Percentiles rank a stretch among this genome's conserved stretches.
phyloP scores from a whole-genome alignment of 2,888 invertebrate genomes.

The Hydropsyche betteni region DNA sequence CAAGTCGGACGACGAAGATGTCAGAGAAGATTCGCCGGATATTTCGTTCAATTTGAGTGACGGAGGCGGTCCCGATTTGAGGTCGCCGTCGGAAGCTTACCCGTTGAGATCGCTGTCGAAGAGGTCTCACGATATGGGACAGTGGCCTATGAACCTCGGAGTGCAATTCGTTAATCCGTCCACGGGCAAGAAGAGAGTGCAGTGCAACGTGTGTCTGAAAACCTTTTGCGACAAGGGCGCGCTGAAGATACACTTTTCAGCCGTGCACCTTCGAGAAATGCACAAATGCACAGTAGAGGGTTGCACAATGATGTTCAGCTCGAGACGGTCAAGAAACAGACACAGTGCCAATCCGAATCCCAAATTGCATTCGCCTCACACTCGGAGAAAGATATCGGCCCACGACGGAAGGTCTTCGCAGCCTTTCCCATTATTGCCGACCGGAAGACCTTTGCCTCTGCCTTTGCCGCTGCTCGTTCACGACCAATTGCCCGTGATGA shows the following conservation, averaged over 20 bases:
- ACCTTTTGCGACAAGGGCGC: conserved; percentile 99
- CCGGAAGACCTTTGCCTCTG: conserved; percentile 76
- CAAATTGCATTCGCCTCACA: conserved; percentile 94
- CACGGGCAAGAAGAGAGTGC: conserved; percentile 94
- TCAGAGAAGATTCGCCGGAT: conserved; percentile 54
- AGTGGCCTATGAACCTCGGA: conserved; percentile 83
- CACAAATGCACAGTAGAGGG: conserved; percentile 98
- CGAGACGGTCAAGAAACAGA: conserved; percentile 90
- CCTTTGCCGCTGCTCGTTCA: conserved; percentile 72
- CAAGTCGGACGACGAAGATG: conserved; percentile 57
- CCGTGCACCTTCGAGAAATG: conserved; percentile 97
- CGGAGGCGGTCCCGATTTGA: conserved; percentile 55
- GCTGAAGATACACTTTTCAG: conserved; percentile 97
- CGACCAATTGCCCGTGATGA: conserved; percentile 65
- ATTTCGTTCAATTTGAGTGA: conserved; percentile 55
- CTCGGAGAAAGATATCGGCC: conserved; percentile 90
- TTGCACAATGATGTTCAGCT: conserved; percentile 98
- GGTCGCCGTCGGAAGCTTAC: conserved; percentile 59
- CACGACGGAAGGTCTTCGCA: conserved; percentile 90
- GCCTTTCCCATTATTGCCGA: conserved; percentile 78
- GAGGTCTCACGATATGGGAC: conserved; percentile 59
- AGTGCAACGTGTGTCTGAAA: conserved; percentile 97
- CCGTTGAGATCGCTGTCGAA: conserved; percentile 60
- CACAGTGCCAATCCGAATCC: conserved; percentile 98
- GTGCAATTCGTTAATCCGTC: conserved; percentile 90